A percentile compares a stretch with the other conserved stretches of the same genome.
Evolutionary conservation across 2,113 vertebrate genomes (phyloP).

Genomic region (Bucco capensis): DNA sequence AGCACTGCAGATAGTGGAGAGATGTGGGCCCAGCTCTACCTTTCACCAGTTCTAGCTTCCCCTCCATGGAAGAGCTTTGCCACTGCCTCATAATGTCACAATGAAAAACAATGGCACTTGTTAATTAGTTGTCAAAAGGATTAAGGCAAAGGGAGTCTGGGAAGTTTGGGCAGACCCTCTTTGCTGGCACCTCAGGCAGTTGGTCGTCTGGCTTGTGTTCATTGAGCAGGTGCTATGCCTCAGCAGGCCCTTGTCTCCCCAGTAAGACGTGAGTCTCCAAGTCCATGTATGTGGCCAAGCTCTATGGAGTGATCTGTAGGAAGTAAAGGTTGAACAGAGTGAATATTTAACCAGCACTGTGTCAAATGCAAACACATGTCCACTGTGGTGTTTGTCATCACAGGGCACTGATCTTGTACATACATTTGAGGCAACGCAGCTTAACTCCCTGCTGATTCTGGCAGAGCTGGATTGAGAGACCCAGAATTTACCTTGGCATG

Average conservation of each 20-base stretch:
- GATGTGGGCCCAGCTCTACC: not conserved
- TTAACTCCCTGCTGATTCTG: not conserved
- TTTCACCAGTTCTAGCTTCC: not conserved
- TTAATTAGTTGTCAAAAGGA: not conserved
- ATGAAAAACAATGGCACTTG: not conserved
- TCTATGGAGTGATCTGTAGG: not conserved
- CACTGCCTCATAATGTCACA: not conserved
- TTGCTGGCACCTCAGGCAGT: not conserved
- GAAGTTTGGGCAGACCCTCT: not conserved
- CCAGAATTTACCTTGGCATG: constrained; percentile 1
- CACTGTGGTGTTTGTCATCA: not conserved
- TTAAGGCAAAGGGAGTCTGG: not conserved
- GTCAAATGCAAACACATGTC: constrained; percentile 14
- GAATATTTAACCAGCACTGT: constrained; percentile 25
- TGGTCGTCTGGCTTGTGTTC: not conserved
- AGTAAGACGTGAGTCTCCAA: not conserved
- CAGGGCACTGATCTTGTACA: not conserved
- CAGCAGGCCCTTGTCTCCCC: not conserved
- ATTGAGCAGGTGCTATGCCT: not conserved
- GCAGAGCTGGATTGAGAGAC: not conserved
- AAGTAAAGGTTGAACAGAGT: not conserved
- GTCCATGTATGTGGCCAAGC: not conserved
- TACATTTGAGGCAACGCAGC: not conserved
- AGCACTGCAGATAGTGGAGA: not conserved
- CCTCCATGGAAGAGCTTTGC: not conserved